Conservation (phyloP, 2,888 invertebrate genomes). For the Itoplectis maculator region DNA sequence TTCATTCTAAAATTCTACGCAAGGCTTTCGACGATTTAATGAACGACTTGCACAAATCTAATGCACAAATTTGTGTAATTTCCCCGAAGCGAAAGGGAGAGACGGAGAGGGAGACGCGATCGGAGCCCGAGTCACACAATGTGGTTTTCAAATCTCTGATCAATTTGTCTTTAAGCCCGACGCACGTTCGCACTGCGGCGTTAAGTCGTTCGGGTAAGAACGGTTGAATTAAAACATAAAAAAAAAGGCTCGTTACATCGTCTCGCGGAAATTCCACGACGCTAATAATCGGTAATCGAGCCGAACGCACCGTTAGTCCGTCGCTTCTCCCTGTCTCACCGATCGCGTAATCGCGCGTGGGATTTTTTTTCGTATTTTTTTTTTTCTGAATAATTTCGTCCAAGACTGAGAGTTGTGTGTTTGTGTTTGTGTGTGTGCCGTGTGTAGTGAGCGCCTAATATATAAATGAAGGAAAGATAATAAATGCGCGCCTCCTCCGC, state of each 20-base stretch:
- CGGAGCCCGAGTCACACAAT: conserved; percentile 22
- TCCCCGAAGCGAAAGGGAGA: conserved; percentile 52
- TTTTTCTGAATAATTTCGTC: conserved; percentile 27
- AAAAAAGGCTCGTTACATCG: conserved; percentile 16
- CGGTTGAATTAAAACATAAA: not conserved
- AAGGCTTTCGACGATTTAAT: conserved; percentile 80
- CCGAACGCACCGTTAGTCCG: conserved; percentile 8
- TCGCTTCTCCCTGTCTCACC: not conserved
- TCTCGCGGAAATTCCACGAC: conserved; percentile 4
- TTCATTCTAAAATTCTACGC: conserved; percentile 79
- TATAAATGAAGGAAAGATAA: conserved; percentile 5
- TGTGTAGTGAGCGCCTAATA: conserved; percentile 28
- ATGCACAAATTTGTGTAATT: conserved; percentile 76
- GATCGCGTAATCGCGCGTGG: conserved; percentile 14
- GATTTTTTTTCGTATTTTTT: not conserved
- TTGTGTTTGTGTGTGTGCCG: conserved; percentile 10
- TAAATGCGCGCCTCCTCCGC: conserved; percentile 18
- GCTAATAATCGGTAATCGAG: conserved; percentile 14
- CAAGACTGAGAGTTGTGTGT: conserved; percentile 40
- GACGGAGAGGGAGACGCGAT: conserved; percentile 32
- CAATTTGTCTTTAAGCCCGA: not conserved
- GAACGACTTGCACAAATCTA: conserved; percentile 80
- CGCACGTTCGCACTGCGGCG: conserved; percentile 8
- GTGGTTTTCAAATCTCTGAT: not conserved
- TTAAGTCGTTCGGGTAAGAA: conserved; percentile 26